Conservation (phyloP, 2,888 invertebrate species). For the Campaea margaritaria region DNA sequence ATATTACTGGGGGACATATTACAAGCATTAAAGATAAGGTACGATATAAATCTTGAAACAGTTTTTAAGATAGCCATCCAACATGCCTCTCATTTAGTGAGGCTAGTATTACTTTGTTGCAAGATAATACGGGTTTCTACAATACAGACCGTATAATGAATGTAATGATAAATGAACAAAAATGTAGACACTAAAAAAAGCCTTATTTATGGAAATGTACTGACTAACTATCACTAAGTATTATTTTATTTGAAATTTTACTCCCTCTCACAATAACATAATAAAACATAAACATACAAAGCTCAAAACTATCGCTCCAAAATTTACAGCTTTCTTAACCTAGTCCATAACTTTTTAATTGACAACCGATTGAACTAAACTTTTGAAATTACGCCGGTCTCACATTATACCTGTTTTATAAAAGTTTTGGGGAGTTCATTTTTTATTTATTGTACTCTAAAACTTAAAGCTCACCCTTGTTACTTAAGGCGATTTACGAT, state of each 20-base stretch:
- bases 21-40: constrained; percentile 37
- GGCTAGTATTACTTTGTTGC: constrained; percentile 20
- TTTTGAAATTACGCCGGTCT: constrained; percentile 28
- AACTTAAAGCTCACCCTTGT: constrained; percentile 74
- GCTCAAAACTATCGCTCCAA: constrained; percentile 24
- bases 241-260: no score
- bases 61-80: constrained; percentile 24
- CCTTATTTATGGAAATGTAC: no score
- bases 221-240: no score
- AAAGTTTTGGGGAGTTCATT: constrained; percentile 58
- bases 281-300: neutral
- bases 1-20: constrained; percentile 42
- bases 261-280: no score
- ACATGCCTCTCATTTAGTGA: constrained; percentile 13
- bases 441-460: constrained; percentile 70
- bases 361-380: constrained; percentile 25
- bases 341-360: constrained; percentile 28
- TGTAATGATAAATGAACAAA: no score
- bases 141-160: neutral
- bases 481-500: constrained; percentile 77
- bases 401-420: constrained; percentile 47
- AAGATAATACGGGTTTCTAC: constrained; percentile 3
- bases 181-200: no score
- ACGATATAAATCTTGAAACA: constrained; percentile 33
- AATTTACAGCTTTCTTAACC: constrained; percentile 1